Percentiles rank a stretch among this genome's conserved stretches.
phyloP scores from a whole-genome alignment of 2,797 vertebrate genomes.

The Delichon dasypus region DNA sequence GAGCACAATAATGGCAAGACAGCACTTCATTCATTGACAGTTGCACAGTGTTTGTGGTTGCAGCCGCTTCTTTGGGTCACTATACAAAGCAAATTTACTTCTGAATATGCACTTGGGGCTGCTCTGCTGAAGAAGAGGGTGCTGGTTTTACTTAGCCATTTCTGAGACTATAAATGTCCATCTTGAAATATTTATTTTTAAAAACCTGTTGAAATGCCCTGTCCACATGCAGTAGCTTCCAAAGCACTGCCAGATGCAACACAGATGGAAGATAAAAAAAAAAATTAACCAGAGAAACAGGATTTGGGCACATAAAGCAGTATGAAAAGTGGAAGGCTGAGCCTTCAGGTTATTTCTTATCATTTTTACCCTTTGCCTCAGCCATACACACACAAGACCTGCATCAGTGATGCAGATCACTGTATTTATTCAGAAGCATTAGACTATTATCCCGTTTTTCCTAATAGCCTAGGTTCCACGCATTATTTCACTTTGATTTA shows the following conservation, averaged over 20 bases:
- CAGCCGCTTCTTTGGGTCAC: neutral
- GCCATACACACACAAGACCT: neutral
- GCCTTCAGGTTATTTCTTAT: neutral
- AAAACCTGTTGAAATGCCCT: conserved; percentile 11
- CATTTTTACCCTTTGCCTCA: neutral
- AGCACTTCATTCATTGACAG: neutral
- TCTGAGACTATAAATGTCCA: neutral
- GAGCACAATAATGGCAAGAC: neutral
- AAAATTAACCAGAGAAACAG: neutral
- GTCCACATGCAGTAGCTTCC: neutral
- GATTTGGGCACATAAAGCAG: neutral
- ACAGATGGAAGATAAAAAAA: neutral
- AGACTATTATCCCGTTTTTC: neutral
- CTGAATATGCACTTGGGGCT: neutral
- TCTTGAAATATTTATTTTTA: conserved; percentile 18
- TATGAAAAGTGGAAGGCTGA: neutral
- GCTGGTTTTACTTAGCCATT: neutral
- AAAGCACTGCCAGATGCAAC: neutral
- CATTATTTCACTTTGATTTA: neutral
- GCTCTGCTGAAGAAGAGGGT: neutral
- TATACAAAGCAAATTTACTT: neutral
- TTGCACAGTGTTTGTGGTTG: neutral
- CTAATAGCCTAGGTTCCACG: neutral
- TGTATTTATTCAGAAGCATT: neutral
- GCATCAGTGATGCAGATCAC: neutral